Evolutionary conservation across 2,113 vertebrate species (phyloP).

Genomic region (Tonatia bakeri): DNA sequence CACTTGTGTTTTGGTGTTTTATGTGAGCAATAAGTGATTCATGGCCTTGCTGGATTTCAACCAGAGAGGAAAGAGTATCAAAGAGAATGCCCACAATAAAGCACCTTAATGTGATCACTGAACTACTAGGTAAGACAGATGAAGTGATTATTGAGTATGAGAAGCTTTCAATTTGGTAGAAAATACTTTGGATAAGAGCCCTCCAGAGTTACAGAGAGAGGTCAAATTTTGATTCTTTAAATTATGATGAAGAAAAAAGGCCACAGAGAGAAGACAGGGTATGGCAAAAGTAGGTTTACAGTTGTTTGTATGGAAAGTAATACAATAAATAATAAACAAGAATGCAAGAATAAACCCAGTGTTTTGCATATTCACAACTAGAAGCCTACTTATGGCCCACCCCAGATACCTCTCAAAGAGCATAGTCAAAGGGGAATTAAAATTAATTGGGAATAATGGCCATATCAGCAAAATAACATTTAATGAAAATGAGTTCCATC

Average conservation of each 20-base stretch:
- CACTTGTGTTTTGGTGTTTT: not conserved
- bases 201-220: constrained; percentile 56
- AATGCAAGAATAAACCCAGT: not conserved
- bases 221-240: constrained; percentile 61
- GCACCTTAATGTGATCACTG: constrained; percentile 64
- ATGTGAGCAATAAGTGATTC: constrained; percentile 1
- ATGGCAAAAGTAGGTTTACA: too few relatives aligned
- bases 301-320: not conserved
- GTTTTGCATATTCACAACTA: not conserved
- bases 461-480: not conserved
- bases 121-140: constrained; percentile 64
- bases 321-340: not conserved
- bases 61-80: constrained; percentile 10
- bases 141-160: constrained; percentile 74
- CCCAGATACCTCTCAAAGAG: not conserved
- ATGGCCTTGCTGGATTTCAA: constrained; percentile 53
- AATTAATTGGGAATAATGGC: constrained; percentile 7
- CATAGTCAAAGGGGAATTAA: not conserved
- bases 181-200: constrained; percentile 63
- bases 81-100: constrained; percentile 64
- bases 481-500: not conserved
- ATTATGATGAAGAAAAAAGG: constrained; percentile 14
- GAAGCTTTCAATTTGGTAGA: constrained; percentile 67
- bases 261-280: not conserved
- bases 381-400: not conserved